Evolutionary conservation across 2,888 invertebrate species (phyloP).

Genomic region (Epirrhoe alternata): DNA sequence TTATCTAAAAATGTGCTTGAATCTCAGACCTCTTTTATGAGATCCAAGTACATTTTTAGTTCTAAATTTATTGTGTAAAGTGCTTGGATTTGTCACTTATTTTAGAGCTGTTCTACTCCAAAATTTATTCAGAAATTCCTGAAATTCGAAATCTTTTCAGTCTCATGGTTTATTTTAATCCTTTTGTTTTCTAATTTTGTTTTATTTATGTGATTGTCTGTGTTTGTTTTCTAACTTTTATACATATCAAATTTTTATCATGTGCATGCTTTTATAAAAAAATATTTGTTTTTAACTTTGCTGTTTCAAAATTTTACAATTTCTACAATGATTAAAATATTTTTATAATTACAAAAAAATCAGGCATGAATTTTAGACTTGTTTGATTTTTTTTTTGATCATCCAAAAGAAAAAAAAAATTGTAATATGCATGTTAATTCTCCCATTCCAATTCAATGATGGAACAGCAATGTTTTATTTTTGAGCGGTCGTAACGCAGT

Average conservation of each 20-base stretch:
- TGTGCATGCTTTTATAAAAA: slow-evolving; percentile 53
- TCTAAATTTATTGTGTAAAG: too few relatives aligned
- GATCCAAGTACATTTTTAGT: too few relatives aligned
- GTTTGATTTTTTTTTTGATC: too few relatives aligned
- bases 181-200: slow-evolving; percentile 14
- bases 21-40: too few relatives aligned
- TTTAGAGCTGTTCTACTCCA: too few relatives aligned
- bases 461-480: not conserved
- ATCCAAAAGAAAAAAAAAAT: too few relatives aligned
- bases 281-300: not conserved
- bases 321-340: not conserved
- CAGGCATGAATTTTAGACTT: too few relatives aligned
- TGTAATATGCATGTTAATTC: too few relatives aligned
- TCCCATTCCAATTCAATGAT: not conserved
- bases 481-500: not conserved
- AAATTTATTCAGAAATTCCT: too few relatives aligned
- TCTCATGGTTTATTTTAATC: slow-evolving; percentile 9
- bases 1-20: too few relatives aligned
- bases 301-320: not conserved
- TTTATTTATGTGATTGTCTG: slow-evolving; percentile 42
- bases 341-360: too few relatives aligned
- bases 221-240: slow-evolving; percentile 42
- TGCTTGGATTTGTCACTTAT: too few relatives aligned
- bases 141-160: slow-evolving; percentile 1
- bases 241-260: slow-evolving; percentile 25